Evolutionary conservation across 1,140 invertebrate genomes (phyloP), one percentile per base, ranked within the genome.

Genomic region (Drosophila dunni): DNA sequence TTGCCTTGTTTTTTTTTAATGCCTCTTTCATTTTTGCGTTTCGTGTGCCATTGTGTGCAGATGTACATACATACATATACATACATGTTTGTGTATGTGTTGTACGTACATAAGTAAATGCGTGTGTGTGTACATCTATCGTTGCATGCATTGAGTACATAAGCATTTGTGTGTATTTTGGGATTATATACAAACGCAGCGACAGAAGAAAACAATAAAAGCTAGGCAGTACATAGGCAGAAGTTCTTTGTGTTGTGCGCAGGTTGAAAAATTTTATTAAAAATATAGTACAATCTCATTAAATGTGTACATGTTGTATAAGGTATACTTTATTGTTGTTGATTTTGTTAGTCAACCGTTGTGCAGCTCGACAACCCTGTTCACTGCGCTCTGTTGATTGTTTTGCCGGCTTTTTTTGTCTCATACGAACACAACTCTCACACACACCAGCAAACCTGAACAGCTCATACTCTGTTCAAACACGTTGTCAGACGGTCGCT

Each of bases 331-430:
- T 45, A 36, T 20, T 13, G 6, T 40, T 29, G 13, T 15, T 13
- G 11, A 15, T 51, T 50, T 13, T 29, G 3, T 29, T 29, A 29
- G 24, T 29, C 6, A 29, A 29, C 6, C 24, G 61, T 62, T 53
- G 17, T 42, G 44, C 45, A 2, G 33, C 66, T 42, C 13, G 71
- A 34, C 69, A 72, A 72, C 69, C 61, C 69, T 72, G 51, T 50
- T 65, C 42, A 45, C 24, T 34, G 68, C 20, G 42, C 33, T 69
- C 57, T 68, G 56, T 78, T 79, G 75, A 71, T 86, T 86, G 85
- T 78, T 86, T 86, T 86, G 82, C 82, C 83, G 82, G 83, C 68
- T 79, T 86, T 74, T 29, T 85, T 51, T 75, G 44, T 15, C 74
- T 42, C 73, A 38, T 61, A 62, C 38, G 46, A 46, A 29, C 29